Base-by-base conservation (phyloP, 2,888 invertebrate genomes). In the Tigriopus californicus region DNA sequence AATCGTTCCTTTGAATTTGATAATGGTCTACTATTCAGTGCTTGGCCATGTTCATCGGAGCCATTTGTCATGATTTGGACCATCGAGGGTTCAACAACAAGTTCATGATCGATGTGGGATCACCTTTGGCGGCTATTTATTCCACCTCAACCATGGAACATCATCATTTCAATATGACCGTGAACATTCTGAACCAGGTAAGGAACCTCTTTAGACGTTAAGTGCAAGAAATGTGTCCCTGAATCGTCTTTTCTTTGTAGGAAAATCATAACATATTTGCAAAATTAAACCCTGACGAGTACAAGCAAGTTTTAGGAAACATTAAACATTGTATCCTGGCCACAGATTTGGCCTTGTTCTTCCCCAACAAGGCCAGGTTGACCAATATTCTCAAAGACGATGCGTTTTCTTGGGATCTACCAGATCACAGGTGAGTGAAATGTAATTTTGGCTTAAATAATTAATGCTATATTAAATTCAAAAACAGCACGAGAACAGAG, bases 131-230 rank as follows among this genome's bases (percentile, higher is more conserved):
- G 0, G 79, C 83, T 25, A 83, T 89, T 69, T 88, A 88, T 70
- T 80, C 84, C 41, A 88, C 87, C 0, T 85, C 85, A 0, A 85
- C 87, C 0, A 79, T 87, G 76, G 88, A 88, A 68, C 85, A 88
- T 67, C 87, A 88, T 68, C 87, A 88, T 70, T 88, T 87, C 69
- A 87, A 88, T 68, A 87, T 86, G 68, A 86, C 87, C 0, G 83
- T 87, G 33, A 82, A 83, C 13, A 87, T 88, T 64, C 72, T 88
- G 15, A 87, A 87, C 69, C 81, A 82, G 75, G 81, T 81, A 22
- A 40, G 12, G 42, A 18, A 13, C 51, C 18, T 56, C 18, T 53
- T 33, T 46, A 2, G 24, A 25, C 22, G 8, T 24, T 20, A 20
- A 20, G 40, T 67, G 46, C 41, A 42, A 18, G 25, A 40, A n/a